A percentile compares a stretch with the other conserved stretches of the same genome.
Evolutionary conservation across 35 echinoderm and acorn worm species (phyloP).

Genomic region (Lytechinus pictus): DNA sequence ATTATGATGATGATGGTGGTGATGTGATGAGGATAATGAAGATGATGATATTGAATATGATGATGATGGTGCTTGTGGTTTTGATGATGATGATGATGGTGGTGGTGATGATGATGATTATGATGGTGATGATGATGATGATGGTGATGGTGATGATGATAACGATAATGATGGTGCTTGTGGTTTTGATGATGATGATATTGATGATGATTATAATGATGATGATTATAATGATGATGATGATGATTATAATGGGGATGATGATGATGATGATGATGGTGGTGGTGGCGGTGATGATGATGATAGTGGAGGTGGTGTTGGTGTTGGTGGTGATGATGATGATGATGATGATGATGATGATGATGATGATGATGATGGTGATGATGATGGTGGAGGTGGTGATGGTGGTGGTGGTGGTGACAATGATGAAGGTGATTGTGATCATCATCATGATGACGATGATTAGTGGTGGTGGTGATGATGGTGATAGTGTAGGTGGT

Average conservation of each 20-base stretch:
- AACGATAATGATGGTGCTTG: not conserved
- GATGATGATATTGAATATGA: not conserved
- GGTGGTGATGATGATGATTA: not conserved
- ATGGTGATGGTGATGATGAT: not conserved
- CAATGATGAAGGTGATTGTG: no score
- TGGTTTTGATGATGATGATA: not conserved
- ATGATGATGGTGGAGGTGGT: no score
- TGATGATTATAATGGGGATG: not conserved
- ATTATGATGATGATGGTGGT: not conserved
- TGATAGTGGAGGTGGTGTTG: not conserved
- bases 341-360: no score
- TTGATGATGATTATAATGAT: not conserved
- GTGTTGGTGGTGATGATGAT: not conserved
- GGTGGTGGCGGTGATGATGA: not conserved
- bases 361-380: no score
- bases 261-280: not conserved
- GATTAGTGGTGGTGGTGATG: no score
- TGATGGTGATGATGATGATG: not conserved
- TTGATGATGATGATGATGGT: not conserved
- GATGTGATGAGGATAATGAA: not conserved
- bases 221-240: not conserved
- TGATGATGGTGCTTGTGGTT: not conserved
- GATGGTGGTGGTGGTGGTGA: no score
- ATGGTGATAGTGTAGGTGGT: no score
- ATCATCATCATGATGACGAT: no score